Conservation (phyloP, 1,140 invertebrate genomes). For the Danaus melanippus region DNA sequence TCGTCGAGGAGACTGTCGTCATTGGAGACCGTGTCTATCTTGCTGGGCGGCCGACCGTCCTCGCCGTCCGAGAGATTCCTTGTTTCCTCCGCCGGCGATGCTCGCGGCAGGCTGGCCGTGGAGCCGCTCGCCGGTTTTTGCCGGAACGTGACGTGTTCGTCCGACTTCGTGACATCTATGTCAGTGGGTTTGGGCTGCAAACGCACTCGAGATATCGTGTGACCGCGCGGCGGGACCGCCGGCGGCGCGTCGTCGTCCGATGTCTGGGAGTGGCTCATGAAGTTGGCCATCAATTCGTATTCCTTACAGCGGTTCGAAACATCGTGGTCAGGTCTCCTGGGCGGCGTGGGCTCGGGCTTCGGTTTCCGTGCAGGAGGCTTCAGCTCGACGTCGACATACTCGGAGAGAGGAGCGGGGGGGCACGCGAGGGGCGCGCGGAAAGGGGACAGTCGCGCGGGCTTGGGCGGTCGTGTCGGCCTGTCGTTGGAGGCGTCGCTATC, state of each 20-base stretch:
- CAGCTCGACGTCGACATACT: slow-evolving; percentile 57
- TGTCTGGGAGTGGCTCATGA: slow-evolving; percentile 46
- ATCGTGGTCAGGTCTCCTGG: slow-evolving; percentile 24
- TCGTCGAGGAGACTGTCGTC: slow-evolving; percentile 60
- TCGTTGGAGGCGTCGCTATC: slow-evolving; percentile 53
- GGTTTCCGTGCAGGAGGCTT: slow-evolving; percentile 35
- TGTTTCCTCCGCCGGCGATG: slow-evolving; percentile 18
- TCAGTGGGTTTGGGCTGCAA: slow-evolving; percentile 27
- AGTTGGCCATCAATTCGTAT: slow-evolving; percentile 65
- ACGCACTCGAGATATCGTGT: slow-evolving; percentile 25
- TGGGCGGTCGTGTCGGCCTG: slow-evolving; percentile 46
- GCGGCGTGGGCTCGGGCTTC: slow-evolving; percentile 27
- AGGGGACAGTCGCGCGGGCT: slow-evolving; percentile 48
- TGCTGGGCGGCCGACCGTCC: slow-evolving; percentile 27
- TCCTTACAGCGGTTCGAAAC: slow-evolving; percentile 46
- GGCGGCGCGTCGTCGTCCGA: slow-evolving; percentile 49
- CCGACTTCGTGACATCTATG: slow-evolving; percentile 21
- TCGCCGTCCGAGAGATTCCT: slow-evolving; percentile 20
- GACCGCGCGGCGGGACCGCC: slow-evolving; percentile 54
- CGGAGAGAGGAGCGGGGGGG: slow-evolving; percentile 33
- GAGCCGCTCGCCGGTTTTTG: slow-evolving; percentile 29
- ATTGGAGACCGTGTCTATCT: slow-evolving; percentile 39
- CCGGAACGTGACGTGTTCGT: slow-evolving; percentile 20
- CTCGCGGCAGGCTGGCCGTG: slow-evolving; percentile 27
- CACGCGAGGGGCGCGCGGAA: slow-evolving; percentile 26